Evolutionary conservation across 2,888 invertebrate genomes (phyloP).

Genomic region (Caenorhabditis becei): DNA sequence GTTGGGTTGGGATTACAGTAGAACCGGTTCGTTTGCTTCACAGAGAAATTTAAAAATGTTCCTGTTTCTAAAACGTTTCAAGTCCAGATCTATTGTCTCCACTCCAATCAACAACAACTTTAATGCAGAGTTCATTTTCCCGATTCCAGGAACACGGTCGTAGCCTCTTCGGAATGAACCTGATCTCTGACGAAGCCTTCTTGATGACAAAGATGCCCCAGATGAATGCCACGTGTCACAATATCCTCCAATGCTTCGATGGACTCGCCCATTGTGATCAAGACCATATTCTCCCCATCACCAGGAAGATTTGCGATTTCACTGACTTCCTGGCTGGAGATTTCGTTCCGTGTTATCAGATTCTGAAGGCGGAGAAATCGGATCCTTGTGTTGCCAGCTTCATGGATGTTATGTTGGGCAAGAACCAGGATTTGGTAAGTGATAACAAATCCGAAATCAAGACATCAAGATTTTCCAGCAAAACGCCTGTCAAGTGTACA

Average conservation of each 20-base stretch:
- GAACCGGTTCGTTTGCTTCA: too few species aligned
- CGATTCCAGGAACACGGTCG: neutral
- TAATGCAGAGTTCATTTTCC: too few species aligned
- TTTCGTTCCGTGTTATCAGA: neutral
- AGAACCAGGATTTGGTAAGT: neutral
- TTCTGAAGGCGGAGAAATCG: neutral
- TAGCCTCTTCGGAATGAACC: neutral
- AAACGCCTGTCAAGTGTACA: neutral
- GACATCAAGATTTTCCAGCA: neutral
- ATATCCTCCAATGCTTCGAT: neutral
- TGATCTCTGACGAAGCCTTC: neutral
- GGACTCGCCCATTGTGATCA: neutral
- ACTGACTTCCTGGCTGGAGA: neutral
- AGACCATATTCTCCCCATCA: neutral
- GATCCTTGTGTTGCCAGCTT: neutral
- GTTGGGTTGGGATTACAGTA: too few species aligned
- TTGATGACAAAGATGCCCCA: neutral
- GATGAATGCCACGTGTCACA: slow-evolving; percentile 2
- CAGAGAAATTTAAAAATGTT: too few species aligned
- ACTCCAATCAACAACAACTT: too few species aligned
- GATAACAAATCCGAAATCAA: neutral
- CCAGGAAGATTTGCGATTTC: neutral
- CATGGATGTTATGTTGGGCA: neutral
- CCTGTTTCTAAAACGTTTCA: neutral
- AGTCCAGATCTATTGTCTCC: too few species aligned